Percentiles rank a stretch among this genome's conserved stretches.
phyloP scores from a whole-genome alignment of 2,113 vertebrate species.

The Onychostoma macrolepis region DNA sequence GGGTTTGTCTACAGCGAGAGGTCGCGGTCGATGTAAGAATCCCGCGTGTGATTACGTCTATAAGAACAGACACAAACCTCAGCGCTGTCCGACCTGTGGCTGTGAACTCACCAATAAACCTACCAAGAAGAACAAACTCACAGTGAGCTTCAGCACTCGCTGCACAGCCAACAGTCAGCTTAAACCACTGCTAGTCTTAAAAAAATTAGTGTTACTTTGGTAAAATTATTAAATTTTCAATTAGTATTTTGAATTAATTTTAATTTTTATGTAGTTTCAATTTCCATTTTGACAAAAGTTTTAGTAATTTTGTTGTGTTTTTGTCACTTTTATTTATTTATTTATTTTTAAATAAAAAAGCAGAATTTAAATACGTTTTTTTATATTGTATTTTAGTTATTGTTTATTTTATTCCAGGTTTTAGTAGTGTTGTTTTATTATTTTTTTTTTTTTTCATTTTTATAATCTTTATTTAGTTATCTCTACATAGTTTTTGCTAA shows the following conservation, averaged over 20 bases:
- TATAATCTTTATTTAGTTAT: no score
- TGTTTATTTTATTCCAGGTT: no score
- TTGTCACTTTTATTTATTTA: no score
- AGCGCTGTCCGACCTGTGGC: slow-evolving; percentile 90
- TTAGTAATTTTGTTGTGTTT: not conserved
- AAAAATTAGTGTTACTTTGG: not conserved
- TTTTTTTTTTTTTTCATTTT: no score
- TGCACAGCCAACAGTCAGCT: not conserved
- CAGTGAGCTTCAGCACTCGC: slow-evolving; percentile 67
- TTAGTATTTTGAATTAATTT: not conserved
- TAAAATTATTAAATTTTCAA: not conserved
- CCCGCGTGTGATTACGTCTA: slow-evolving; percentile 91
- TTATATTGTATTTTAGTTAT: no score
- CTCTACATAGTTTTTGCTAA: no score
- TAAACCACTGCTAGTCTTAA: not conserved
- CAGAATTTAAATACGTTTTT: no score
- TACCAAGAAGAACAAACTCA: slow-evolving; percentile 76
- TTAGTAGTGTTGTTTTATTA: no score
- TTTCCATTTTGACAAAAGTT: not conserved
- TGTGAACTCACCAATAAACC: slow-evolving; percentile 86
- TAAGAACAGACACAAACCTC: slow-evolving; percentile 95
- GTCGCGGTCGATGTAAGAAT: slow-evolving; percentile 95
- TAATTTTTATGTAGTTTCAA: no score
- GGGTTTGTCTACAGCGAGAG: slow-evolving; percentile 92
- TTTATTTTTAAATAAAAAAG: no score